Conservation (phyloP, 2,797 vertebrate species). For the Mus minutoides region DNA sequence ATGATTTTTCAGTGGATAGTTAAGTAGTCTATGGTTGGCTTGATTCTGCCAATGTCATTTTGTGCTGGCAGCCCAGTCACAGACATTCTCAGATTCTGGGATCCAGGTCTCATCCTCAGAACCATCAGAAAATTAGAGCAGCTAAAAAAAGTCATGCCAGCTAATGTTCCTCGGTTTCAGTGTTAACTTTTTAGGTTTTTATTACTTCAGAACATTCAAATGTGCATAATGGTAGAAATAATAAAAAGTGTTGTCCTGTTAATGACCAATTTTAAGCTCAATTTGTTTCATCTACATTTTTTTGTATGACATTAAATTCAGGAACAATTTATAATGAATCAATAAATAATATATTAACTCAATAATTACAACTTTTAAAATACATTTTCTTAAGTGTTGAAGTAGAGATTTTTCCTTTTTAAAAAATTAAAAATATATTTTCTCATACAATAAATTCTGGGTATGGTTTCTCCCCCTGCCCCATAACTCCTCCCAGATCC, state of each 20-base stretch:
- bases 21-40: neutral
- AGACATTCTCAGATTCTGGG: neutral
- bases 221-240: neutral
- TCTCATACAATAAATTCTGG: neutral
- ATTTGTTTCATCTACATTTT: neutral
- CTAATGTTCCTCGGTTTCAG: neutral
- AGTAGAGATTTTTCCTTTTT: neutral
- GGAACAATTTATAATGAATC: neutral
- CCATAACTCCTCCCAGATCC: neutral
- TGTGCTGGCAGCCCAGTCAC: neutral
- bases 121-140: neutral
- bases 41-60: neutral
- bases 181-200: neutral
- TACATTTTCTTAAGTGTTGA: neutral
- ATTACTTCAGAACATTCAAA: conserved; percentile 43
- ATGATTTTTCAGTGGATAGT: neutral
- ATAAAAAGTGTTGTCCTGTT: neutral
- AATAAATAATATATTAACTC: neutral
- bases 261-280: neutral
- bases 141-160: neutral
- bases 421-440: neutral
- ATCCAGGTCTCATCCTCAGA: neutral
- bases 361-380: neutral
- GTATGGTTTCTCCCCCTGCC: neutral
- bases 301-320: neutral